A percentile compares a stretch with the other conserved stretches of the same genome.
phyloP scores from a whole-genome alignment of 2,797 vertebrate species.

The Remorina albescens region DNA sequence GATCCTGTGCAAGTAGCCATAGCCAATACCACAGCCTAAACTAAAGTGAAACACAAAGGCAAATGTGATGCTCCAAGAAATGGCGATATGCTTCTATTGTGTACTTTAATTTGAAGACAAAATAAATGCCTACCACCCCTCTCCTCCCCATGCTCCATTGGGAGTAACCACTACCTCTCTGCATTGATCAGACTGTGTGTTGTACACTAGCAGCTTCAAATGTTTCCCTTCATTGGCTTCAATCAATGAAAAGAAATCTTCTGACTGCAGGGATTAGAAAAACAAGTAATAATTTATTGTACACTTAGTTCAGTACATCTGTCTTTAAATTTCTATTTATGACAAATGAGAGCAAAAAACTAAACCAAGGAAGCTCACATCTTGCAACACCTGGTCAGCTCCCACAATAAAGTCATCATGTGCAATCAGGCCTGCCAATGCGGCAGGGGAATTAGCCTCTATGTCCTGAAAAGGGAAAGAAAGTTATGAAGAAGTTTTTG shows the following conservation, averaged over 20 bases:
- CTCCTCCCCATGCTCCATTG: constrained; percentile 96
- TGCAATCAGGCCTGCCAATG: constrained; percentile 88
- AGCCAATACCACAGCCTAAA: constrained; percentile 94
- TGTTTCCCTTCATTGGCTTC: constrained; percentile 93
- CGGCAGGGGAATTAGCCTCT: constrained; percentile 91
- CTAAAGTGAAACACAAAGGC: constrained; percentile 35
- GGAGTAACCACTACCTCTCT: constrained; percentile 94
- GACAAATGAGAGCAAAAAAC: background rate
- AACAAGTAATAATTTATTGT: too few species aligned
- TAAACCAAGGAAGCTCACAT: constrained; percentile 80
- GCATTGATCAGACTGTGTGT: constrained; percentile 88
- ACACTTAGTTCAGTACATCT: background rate
- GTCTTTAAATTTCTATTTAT: background rate
- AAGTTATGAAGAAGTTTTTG: background rate
- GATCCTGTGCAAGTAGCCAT: constrained; percentile 95
- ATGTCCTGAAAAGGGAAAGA: constrained; percentile 84
- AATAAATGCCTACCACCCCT: constrained; percentile 89
- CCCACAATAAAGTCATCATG: constrained; percentile 92
- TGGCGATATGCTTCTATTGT: background rate
- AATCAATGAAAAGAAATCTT: constrained; percentile 95
- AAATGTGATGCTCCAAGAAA: background rate
- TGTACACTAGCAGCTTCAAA: constrained; percentile 95
- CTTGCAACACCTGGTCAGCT: constrained; percentile 95
- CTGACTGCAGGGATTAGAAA: constrained; percentile 83
- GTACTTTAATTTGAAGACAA: background rate